These are phyloP conservation scores for Saguinus imperator DNA, from an alignment of 2,113 vertebrate genomes.

Conservation along the genomic window DNA sequence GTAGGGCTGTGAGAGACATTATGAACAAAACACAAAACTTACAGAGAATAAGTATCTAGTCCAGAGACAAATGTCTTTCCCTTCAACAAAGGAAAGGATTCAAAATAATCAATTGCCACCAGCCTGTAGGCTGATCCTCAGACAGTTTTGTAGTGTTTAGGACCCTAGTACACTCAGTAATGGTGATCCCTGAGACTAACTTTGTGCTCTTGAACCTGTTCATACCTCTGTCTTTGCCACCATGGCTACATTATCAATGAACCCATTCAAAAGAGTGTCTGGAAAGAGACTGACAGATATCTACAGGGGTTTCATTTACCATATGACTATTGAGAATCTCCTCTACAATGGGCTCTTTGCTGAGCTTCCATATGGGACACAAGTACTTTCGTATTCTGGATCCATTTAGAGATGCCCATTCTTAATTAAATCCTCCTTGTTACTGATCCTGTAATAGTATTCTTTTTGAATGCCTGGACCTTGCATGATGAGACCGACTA, in stretches of 20 bases:
- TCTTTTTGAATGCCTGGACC: neutral
- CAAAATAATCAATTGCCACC: neutral
- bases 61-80: neutral
- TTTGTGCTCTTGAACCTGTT: neutral
- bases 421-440: neutral
- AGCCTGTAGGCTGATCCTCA: neutral
- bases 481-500: neutral
- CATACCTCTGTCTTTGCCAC: neutral
- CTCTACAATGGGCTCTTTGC: neutral
- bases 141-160: neutral
- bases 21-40: neutral
- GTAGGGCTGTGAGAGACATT: neutral
- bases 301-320: neutral
- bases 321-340: neutral
- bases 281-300: neutral
- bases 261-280: neutral
- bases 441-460: neutral
- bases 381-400: neutral
- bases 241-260: neutral
- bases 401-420: neutral
- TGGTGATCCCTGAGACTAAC: neutral
- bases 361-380: neutral
- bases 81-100: neutral
- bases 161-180: neutral
- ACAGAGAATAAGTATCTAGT: neutral